Evolutionary conservation across 1,140 invertebrate genomes (phyloP).

Genomic region (Heterodera carotae): DNA sequence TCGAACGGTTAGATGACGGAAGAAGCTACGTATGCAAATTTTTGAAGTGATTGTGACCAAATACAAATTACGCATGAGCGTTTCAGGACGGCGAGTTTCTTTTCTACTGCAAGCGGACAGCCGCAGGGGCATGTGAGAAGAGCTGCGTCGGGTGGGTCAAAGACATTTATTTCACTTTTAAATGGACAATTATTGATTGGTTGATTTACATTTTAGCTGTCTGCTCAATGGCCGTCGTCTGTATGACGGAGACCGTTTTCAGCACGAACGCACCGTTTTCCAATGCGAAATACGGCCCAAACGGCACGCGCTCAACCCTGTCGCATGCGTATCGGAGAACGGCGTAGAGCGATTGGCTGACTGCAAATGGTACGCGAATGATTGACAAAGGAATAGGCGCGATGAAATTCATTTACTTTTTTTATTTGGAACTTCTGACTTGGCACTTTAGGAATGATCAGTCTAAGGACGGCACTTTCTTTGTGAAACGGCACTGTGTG

Average conservation of each 20-base stretch:
- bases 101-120: slow-evolving; percentile 37
- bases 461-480: slow-evolving; percentile 19
- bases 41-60: too few species aligned
- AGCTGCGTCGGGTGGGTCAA: slow-evolving; percentile 30
- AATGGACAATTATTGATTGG: too few species aligned
- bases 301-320: slow-evolving; percentile 29
- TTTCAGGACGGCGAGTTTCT: slow-evolving; percentile 41
- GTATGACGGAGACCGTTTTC: slow-evolving; percentile 36
- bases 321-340: slow-evolving; percentile 32
- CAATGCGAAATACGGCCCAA: slow-evolving; percentile 40
- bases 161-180: neutral
- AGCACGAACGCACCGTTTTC: slow-evolving; percentile 24
- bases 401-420: too few species aligned
- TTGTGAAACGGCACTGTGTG: slow-evolving; percentile 31
- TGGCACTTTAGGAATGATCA: slow-evolving; percentile 21
- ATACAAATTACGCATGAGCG: neutral
- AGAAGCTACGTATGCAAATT: too few species aligned
- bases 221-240: slow-evolving; percentile 16
- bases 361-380: slow-evolving; percentile 29
- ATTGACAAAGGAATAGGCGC: neutral
- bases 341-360: slow-evolving; percentile 28
- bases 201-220: slow-evolving; percentile 11
- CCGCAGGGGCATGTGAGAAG: slow-evolving; percentile 19
- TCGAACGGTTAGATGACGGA: too few species aligned
- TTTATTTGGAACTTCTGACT: too few species aligned